Conservation (phyloP, 2,113 vertebrate species). For the Sterna hirundo region DNA sequence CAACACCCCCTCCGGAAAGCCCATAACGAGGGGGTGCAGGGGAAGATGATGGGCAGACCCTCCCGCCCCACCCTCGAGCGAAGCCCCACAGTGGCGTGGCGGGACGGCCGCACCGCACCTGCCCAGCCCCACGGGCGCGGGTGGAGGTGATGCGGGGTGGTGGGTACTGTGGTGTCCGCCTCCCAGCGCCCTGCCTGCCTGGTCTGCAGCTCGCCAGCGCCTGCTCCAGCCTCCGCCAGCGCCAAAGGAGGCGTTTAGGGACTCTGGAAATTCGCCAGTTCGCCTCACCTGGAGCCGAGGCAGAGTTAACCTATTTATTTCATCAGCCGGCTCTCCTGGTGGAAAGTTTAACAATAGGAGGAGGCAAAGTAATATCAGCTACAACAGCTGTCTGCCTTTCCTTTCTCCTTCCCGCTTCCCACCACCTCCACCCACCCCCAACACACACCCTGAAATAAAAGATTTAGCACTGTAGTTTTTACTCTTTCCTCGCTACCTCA, state of each 20-base stretch:
- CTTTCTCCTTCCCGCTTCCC: not conserved
- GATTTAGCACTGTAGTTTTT: not conserved
- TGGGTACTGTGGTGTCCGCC: not conserved
- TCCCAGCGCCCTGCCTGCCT: not conserved
- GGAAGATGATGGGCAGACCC: not conserved
- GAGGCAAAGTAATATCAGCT: not conserved
- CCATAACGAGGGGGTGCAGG: fast-evolving
- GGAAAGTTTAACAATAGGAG: conserved; percentile 68
- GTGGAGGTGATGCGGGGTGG: not conserved
- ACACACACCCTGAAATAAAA: too few species aligned
- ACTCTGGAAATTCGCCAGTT: conserved; percentile 1
- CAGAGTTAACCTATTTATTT: conserved; percentile 23
- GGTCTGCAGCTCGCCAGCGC: not conserved
- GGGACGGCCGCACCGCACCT: not conserved
- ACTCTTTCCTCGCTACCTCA: not conserved
- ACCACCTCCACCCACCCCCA: too few species aligned
- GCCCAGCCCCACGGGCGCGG: not conserved
- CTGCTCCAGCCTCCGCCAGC: not conserved
- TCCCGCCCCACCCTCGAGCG: not conserved
- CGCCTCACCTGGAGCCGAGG: not conserved
- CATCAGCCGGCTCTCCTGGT: conserved; percentile 27
- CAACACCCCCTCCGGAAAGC: not conserved
- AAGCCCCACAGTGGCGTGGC: not conserved
- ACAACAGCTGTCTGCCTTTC: not conserved
- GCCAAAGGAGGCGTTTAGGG: not conserved